These are phyloP conservation scores for Drosophila seclusa DNA, from an alignment of 2,888 invertebrate species.

Conservation along the genomic window DNA sequence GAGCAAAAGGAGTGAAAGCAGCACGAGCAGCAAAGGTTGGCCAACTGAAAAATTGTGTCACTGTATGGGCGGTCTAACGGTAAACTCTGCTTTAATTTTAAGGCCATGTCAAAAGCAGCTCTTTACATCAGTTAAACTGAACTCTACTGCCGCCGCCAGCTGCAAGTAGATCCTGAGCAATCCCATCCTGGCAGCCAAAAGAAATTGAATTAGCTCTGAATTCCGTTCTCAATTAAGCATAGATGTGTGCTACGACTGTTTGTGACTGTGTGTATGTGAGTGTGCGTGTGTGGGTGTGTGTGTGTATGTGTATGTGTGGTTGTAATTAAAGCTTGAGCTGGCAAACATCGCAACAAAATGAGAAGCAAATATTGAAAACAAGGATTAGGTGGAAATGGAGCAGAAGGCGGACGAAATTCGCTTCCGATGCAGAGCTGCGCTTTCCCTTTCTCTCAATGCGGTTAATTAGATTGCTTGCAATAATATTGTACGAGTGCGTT, in stretches of 20 bases:
- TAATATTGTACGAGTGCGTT: constrained; percentile 62
- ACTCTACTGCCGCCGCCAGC: constrained; percentile 21
- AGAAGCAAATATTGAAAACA: constrained; percentile 51
- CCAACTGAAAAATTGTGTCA: constrained; percentile 49
- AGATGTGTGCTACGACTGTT: constrained; percentile 26
- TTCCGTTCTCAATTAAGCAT: constrained; percentile 73
- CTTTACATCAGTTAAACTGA: constrained; percentile 43
- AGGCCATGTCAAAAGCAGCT: constrained; percentile 12
- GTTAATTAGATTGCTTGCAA: constrained; percentile 74
- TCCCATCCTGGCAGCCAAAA: constrained; percentile 27
- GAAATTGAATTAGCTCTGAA: constrained; percentile 68
- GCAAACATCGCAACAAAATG: constrained; percentile 41
- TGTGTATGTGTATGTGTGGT: neutral
- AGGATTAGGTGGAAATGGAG: constrained; percentile 22
- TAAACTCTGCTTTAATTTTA: constrained; percentile 23
- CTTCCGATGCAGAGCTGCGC: neutral
- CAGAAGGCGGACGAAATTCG: neutral
- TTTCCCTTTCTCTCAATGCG: constrained; percentile 36
- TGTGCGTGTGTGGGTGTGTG: constrained; percentile 2
- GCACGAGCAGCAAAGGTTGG: neutral
- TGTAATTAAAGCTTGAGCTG: constrained; percentile 17
- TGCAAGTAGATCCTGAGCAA: constrained; percentile 7
- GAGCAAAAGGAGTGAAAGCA: constrained; percentile 21
- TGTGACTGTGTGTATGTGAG: constrained; percentile 5
- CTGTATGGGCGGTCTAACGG: constrained; percentile 14